A percentile compares a stretch with the other conserved stretches of the same genome.
Conservation (phyloP, 2,888 invertebrate genomes). For the Coelopa pilipes region DNA sequence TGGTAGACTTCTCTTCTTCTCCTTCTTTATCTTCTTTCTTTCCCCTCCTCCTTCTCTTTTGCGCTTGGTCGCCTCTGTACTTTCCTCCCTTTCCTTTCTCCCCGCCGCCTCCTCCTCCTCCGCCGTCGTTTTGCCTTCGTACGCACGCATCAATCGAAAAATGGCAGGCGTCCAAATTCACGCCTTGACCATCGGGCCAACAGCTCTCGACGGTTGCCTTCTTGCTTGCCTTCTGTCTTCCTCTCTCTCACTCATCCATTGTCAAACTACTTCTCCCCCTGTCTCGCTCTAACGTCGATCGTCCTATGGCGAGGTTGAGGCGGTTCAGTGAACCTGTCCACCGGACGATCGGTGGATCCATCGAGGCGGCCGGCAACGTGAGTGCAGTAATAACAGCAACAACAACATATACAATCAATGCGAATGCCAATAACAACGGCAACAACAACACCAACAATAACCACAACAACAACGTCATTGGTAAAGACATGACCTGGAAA, state of each 20-base stretch:
- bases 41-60: too few relatives aligned
- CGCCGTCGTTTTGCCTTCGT: neutral
- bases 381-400: slow-evolving; percentile 33
- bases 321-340: slow-evolving; percentile 18
- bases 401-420: slow-evolving; percentile 26
- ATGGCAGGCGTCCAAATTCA: neutral
- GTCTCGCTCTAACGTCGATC: too few relatives aligned
- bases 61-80: too few relatives aligned
- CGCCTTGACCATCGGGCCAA: neutral
- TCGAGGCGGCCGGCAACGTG: slow-evolving; percentile 31
- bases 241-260: neutral
- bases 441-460: slow-evolving; percentile 37
- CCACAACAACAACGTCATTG: slow-evolving; percentile 35
- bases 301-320: neutral
- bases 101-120: neutral
- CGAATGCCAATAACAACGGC: slow-evolving; percentile 10
- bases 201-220: too few relatives aligned
- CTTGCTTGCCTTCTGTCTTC: neutral
- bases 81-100: too few relatives aligned
- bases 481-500: slow-evolving; percentile 32
- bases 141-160: neutral
- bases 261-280: neutral
- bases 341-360: slow-evolving; percentile 25
- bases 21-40: neutral
- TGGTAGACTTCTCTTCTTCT: slow-evolving; percentile 1